These are phyloP conservation scores for Acrossocheilus wenchowensis DNA, from an alignment of 2,797 vertebrate species.

Conservation along the genomic window DNA sequence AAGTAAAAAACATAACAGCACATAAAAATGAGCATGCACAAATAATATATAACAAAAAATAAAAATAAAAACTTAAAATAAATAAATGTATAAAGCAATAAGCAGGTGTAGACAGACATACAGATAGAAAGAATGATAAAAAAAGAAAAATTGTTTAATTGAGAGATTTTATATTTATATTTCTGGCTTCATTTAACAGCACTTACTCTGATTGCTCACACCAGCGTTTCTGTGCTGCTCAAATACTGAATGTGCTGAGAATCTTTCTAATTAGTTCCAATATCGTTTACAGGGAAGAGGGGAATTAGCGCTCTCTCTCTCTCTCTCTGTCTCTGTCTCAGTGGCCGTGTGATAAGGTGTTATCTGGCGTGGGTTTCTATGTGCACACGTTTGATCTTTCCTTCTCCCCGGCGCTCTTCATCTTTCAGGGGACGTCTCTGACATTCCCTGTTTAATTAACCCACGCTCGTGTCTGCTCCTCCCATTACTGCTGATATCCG, in stretches of 20 bases:
- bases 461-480: background rate
- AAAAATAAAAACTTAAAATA: too few species aligned
- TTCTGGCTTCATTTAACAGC: slow-evolving; percentile 15
- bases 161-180: background rate
- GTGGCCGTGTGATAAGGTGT: background rate
- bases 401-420: background rate
- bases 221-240: background rate
- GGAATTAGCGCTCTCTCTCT: background rate
- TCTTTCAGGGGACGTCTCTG: slow-evolving; percentile 5
- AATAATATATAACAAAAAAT: too few species aligned
- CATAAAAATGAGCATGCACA: too few species aligned
- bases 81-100: too few species aligned
- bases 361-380: background rate
- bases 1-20: too few species aligned
- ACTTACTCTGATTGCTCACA: slow-evolving; percentile 20
- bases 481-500: background rate
- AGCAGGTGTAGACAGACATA: too few species aligned
- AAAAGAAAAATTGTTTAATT: too few species aligned
- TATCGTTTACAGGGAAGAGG: slow-evolving; percentile 3
- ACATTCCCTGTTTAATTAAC: slow-evolving; percentile 20
- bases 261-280: slow-evolving; percentile 40
- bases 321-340: background rate
- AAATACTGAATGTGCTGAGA: background rate
- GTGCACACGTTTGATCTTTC: background rate
- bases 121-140: too few species aligned